Conservation (phyloP, 1,140 invertebrate genomes). For the Pseudomyrmex gracilis region DNA sequence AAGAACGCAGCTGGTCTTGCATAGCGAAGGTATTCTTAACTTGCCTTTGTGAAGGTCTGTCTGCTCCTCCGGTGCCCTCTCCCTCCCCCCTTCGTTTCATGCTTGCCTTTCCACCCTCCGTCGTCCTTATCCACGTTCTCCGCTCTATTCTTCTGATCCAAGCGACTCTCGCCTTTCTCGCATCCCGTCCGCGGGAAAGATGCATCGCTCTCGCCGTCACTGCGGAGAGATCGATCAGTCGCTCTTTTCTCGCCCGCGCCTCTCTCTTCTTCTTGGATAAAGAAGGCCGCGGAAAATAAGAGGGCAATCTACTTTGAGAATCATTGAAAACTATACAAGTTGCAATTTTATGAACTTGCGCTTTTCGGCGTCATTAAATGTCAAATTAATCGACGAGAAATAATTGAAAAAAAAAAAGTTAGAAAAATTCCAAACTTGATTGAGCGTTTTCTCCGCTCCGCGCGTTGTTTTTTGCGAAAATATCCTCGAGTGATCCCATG, state of each 20-base stretch:
- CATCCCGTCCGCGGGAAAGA: conserved; percentile 37
- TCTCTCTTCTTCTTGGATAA: neutral
- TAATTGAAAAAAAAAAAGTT: neutral
- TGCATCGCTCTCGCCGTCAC: conserved; percentile 45
- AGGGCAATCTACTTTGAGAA: neutral
- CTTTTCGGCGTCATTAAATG: neutral
- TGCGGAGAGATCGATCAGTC: conserved; percentile 41
- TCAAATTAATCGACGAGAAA: neutral
- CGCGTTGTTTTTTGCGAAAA: neutral
- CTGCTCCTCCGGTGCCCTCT: conserved; percentile 30
- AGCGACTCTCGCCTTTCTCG: conserved; percentile 38
- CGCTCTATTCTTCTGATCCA: conserved; percentile 40
- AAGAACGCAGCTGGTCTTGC: conserved; percentile 74
- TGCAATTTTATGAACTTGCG: conserved; percentile 1
- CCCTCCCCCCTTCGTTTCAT: conserved; percentile 22
- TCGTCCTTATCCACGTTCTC: conserved; percentile 22
- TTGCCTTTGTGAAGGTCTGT: conserved; percentile 75
- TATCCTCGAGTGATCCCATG: neutral
- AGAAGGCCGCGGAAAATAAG: neutral
- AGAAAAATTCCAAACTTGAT: too few relatives aligned
- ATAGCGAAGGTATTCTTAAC: conserved; percentile 79
- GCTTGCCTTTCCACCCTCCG: conserved; percentile 28
- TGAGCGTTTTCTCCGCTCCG: too few relatives aligned
- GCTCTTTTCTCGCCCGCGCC: neutral
- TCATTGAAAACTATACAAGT: neutral